phyloP scores from a whole-genome alignment of 2,113 vertebrate species.

The Sinocyclocheilus anshuiensis region DNA sequence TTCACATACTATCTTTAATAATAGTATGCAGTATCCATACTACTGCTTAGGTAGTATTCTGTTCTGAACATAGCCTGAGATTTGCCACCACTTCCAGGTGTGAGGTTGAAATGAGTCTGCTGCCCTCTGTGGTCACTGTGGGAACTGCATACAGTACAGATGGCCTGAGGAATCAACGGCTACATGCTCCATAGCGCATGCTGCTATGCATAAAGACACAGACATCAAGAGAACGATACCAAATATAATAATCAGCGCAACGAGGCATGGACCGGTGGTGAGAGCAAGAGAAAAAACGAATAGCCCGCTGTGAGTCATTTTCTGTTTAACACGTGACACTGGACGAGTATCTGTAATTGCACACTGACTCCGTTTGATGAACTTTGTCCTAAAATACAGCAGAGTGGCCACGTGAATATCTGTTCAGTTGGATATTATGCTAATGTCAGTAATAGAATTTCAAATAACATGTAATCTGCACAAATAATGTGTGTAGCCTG shows the following conservation, averaged over 20 bases:
- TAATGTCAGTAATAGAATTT: conserved; percentile 52
- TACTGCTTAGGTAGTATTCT: background rate
- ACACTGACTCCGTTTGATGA: conserved; percentile 53
- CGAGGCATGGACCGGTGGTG: conserved; percentile 64
- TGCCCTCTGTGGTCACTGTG: conserved; percentile 56
- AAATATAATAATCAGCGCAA: conserved; percentile 67
- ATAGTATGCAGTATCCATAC: background rate
- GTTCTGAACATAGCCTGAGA: background rate
- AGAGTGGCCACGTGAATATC: conserved; percentile 66
- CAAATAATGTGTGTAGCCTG: conserved; percentile 71
- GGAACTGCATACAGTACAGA: conserved; percentile 66
- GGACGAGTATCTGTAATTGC: conserved; percentile 54
- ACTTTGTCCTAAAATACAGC: conserved; percentile 71
- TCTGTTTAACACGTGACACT: conserved; percentile 72
- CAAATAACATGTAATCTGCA: conserved; percentile 63
- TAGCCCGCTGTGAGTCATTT: conserved; percentile 66
- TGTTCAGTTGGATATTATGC: conserved; percentile 64
- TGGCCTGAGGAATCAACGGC: conserved; percentile 61
- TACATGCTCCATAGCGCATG: conserved; percentile 76
- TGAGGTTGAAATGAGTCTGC: background rate
- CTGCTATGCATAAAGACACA: conserved; percentile 73
- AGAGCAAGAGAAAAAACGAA: background rate
- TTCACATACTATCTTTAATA: background rate
- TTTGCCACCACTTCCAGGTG: background rate
- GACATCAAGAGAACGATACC: conserved; percentile 70